A percentile compares a stretch with the other conserved stretches of the same genome.
These are phyloP conservation scores for Gymnoscelis rufifasciata DNA, from an alignment of 2,888 invertebrate genomes.

Conservation along the genomic window DNA sequence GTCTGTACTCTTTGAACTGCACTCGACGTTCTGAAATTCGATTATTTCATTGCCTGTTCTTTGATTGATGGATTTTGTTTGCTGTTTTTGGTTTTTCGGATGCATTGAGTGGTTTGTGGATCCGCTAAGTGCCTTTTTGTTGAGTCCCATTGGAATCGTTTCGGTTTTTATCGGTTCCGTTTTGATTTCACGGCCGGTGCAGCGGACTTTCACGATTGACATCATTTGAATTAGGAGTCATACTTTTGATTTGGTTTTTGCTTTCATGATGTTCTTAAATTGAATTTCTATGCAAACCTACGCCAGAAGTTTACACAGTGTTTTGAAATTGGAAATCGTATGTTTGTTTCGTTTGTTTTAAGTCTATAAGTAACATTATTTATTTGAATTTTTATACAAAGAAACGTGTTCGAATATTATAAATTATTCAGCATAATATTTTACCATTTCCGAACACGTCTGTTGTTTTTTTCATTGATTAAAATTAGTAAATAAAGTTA, in stretches of 20 bases:
- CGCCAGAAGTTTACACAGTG: too few species aligned
- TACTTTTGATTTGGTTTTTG: not conserved
- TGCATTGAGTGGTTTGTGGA: slow-evolving; percentile 57
- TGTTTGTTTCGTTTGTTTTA: too few species aligned
- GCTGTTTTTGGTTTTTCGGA: slow-evolving; percentile 43
- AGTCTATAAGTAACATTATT: too few species aligned
- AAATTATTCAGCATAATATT: too few species aligned
- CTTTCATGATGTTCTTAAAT: not conserved
- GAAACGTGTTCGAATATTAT: too few species aligned
- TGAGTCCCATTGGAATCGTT: slow-evolving; percentile 15
- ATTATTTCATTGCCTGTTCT: slow-evolving; percentile 72
- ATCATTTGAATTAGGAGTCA: not conserved
- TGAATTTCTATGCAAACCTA: too few species aligned
- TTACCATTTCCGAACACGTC: too few species aligned
- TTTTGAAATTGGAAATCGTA: too few species aligned
- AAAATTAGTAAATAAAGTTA: too few species aligned
- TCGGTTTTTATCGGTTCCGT: slow-evolving; percentile 18
- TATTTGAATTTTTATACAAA: too few species aligned
- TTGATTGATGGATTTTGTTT: slow-evolving; percentile 72
- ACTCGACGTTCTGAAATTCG: slow-evolving; percentile 69
- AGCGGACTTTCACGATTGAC: slow-evolving; percentile 2
- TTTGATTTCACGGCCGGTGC: slow-evolving; percentile 10
- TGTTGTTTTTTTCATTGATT: too few species aligned
- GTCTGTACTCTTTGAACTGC: slow-evolving; percentile 69
- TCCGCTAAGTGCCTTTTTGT: slow-evolving; percentile 58